Conservation (phyloP, 2,888 invertebrate genomes). For the Amiota minor region DNA sequence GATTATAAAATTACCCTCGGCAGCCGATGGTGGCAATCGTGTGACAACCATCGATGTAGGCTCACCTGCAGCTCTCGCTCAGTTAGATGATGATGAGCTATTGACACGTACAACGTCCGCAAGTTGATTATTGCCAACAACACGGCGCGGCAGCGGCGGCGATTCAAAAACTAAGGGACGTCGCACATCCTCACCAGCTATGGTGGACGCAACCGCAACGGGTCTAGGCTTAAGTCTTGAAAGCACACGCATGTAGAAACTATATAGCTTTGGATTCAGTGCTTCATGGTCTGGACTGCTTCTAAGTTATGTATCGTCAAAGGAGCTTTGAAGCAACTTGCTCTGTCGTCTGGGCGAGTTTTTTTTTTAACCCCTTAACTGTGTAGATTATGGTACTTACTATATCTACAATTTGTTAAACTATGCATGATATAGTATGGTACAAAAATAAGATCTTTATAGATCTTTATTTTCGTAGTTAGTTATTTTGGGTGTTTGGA, state of each 20-base stretch:
- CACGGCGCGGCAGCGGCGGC: conserved; percentile 33
- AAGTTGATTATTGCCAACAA: conserved; percentile 54
- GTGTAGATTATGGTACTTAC: too few relatives aligned
- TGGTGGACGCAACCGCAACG: conserved; percentile 37
- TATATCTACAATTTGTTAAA: too few relatives aligned
- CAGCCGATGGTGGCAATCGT: conserved; percentile 70
- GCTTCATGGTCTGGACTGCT: too few relatives aligned
- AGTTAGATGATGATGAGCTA: conserved; percentile 65
- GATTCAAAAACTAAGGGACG: conserved; percentile 26
- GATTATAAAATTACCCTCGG: conserved; percentile 70
- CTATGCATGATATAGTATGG: too few relatives aligned
- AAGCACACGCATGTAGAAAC: conserved; percentile 66
- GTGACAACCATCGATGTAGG: conserved; percentile 73
- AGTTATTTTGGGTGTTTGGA: too few relatives aligned
- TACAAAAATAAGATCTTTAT: too few relatives aligned
- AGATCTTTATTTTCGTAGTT: too few relatives aligned
- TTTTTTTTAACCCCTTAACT: too few relatives aligned
- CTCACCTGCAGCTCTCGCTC: conserved; percentile 61
- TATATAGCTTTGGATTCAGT: too few relatives aligned
- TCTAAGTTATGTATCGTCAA: too few relatives aligned
- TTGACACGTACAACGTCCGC: conserved; percentile 60
- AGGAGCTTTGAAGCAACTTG: too few relatives aligned
- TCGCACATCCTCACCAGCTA: conserved; percentile 38
- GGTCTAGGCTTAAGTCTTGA: conserved; percentile 50
- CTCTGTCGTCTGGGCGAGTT: too few relatives aligned